Percentiles rank a stretch among this genome's conserved stretches.
Conservation (phyloP, 1,140 invertebrate genomes). For the Bombus polaris region DNA sequence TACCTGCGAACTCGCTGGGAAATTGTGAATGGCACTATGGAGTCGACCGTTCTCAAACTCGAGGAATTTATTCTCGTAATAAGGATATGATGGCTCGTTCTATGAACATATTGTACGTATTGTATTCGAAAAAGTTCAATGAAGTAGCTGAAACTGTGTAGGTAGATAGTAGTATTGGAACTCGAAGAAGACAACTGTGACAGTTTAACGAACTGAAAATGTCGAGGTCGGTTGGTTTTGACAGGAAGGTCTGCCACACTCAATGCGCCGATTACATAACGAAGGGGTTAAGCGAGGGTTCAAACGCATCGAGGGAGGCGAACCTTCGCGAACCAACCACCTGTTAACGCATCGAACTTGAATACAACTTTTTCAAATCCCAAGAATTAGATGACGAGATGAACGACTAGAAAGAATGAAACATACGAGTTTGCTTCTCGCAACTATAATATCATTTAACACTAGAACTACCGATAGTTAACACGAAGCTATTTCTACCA, state of each 20-base stretch:
- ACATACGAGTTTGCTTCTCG: not conserved
- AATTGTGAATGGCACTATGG: conserved; percentile 6
- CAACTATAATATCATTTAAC: not conserved
- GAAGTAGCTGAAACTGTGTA: not conserved
- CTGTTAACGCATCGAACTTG: not conserved
- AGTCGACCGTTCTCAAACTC: conserved; percentile 10
- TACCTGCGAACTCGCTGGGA: conserved; percentile 35
- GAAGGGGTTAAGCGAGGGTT: not conserved
- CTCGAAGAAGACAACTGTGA: not conserved
- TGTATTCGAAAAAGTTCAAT: not conserved
- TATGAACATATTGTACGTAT: not conserved
- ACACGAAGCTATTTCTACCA: too few species aligned
- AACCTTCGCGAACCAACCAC: not conserved
- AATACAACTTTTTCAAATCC: not conserved
- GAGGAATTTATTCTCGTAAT: not conserved
- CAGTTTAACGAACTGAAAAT: conserved; percentile 3
- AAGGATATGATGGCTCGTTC: not conserved
- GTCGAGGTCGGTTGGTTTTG: not conserved
- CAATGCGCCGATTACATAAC: not conserved
- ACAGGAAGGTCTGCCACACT: not conserved
- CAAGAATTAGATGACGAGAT: not conserved
- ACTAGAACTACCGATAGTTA: too few species aligned
- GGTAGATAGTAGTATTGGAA: not conserved
- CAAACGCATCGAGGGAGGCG: not conserved
- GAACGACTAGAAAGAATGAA: too few species aligned